Evolutionary conservation across 2,113 vertebrate species (phyloP).

Genomic region (Cololabis saira): DNA sequence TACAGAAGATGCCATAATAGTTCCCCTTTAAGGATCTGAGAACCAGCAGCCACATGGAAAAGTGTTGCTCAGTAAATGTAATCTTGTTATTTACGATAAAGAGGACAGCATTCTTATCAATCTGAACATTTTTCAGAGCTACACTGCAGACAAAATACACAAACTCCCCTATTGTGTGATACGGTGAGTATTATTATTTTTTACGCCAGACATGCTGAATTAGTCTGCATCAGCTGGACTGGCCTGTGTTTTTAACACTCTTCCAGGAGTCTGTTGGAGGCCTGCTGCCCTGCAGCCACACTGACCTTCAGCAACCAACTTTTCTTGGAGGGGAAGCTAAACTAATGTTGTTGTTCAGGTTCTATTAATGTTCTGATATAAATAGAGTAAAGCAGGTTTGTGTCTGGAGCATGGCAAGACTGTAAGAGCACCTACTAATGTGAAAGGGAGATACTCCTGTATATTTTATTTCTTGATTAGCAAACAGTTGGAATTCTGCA

Average conservation of each 20-base stretch:
- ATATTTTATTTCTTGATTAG: too few species aligned
- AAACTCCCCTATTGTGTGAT: conserved; percentile 65
- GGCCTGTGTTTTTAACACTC: conserved; percentile 57
- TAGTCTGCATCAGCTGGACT: conserved; percentile 60
- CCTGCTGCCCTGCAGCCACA: conserved; percentile 37
- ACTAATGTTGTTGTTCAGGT: conserved; percentile 65
- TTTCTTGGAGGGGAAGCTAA: conserved; percentile 53
- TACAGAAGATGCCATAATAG: too few species aligned
- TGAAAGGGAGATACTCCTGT: too few species aligned
- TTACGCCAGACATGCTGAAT: conserved; percentile 49
- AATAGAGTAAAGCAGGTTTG: conserved; percentile 27
- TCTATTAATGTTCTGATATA: conserved; percentile 59
- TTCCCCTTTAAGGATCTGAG: not conserved
- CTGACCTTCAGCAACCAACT: conserved; percentile 54
- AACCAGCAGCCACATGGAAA: conserved; percentile 38
- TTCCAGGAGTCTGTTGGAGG: conserved; percentile 56
- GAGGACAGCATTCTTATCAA: conserved; percentile 57
- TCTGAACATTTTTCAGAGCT: conserved; percentile 50
- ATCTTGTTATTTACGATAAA: conserved; percentile 53
- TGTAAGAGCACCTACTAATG: too few species aligned
- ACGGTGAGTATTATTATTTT: conserved; percentile 56
- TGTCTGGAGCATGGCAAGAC: not conserved
- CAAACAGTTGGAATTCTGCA: too few species aligned
- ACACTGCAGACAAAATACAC: conserved; percentile 60
- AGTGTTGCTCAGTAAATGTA: conserved; percentile 4